Conservation (phyloP, 1,140 invertebrate genomes). For the Pteromalus puparum region DNA sequence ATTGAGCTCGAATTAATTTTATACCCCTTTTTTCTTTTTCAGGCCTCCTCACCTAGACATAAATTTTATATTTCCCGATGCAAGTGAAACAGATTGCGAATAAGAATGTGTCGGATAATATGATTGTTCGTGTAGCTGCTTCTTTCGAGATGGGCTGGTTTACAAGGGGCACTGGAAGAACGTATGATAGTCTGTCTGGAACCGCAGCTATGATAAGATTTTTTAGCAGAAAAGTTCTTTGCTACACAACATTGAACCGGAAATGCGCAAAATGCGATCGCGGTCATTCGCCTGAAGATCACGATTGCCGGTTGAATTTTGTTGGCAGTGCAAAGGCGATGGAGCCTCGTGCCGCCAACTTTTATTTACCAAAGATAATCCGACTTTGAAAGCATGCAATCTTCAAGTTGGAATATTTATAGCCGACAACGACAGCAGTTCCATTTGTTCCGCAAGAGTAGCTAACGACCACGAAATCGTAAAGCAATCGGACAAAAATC, state of each 20-base stretch:
- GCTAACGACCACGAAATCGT: background rate
- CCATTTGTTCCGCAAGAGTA: background rate
- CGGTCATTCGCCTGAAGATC: conserved; percentile 9
- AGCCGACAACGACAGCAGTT: conserved; percentile 48
- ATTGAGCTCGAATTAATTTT: no score
- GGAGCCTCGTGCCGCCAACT: conserved; percentile 26
- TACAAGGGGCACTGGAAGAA: background rate
- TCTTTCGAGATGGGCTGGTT: no score
- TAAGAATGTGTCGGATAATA: no score
- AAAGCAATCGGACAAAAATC: background rate
- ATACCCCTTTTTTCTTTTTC: no score
- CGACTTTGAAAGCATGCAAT: conserved; percentile 43
- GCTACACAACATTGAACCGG: background rate
- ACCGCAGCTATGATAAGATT: background rate
- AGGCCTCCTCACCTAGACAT: no score
- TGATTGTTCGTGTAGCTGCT: no score
- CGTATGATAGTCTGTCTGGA: conserved; percentile 38
- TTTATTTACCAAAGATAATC: conserved; percentile 44
- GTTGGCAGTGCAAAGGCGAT: conserved; percentile 35
- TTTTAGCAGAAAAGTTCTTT: conserved; percentile 16
- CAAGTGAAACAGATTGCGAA: no score
- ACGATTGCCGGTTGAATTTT: conserved; percentile 43
- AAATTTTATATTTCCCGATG: no score
- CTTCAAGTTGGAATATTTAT: conserved; percentile 47
- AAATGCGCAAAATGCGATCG: conserved; percentile 40